A percentile compares a stretch with the other conserved stretches of the same genome.
Conservation (phyloP, 2,113 vertebrate species). For the Corythoichthys intestinalis region DNA sequence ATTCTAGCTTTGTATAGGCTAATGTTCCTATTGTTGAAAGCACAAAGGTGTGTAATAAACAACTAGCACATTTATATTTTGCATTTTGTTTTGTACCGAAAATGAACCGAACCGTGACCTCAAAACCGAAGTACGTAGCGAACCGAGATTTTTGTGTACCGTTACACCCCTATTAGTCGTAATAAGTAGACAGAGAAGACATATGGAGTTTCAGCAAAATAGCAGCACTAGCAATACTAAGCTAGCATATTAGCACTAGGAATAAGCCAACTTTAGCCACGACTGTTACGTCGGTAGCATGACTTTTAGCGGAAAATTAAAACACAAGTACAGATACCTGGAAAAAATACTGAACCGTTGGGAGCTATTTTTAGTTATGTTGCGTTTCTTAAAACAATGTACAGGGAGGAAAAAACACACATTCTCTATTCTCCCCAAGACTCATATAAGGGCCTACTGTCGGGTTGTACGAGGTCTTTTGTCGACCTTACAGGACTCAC, state of each 20-base stretch:
- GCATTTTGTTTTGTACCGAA: too few relatives aligned
- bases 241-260: neutral
- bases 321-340: too few relatives aligned
- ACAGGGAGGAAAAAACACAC: constrained; percentile 12
- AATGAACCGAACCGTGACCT: too few relatives aligned
- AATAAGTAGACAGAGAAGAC: too few relatives aligned
- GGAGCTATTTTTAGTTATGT: constrained; percentile 42
- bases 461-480: constrained; percentile 60
- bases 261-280: neutral
- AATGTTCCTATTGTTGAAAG: too few relatives aligned
- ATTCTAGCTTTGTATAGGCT: too few relatives aligned
- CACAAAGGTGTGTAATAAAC: too few relatives aligned
- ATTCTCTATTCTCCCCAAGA: constrained; percentile 42
- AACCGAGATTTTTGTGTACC: too few relatives aligned
- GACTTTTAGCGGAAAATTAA: neutral
- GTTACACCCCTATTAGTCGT: too few relatives aligned
- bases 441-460: constrained; percentile 31
- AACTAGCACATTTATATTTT: too few relatives aligned
- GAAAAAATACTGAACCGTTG: constrained; percentile 17
- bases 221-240: neutral
- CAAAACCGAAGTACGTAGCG: too few relatives aligned
- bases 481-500: constrained; percentile 50
- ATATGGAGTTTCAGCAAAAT: too few relatives aligned
- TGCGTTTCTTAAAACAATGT: constrained; percentile 20
- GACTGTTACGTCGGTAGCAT: neutral